Percentiles rank a stretch among this genome's conserved stretches.
Conservation (phyloP, 2,797 vertebrate genomes). For the Hydrolagus colliei region DNA sequence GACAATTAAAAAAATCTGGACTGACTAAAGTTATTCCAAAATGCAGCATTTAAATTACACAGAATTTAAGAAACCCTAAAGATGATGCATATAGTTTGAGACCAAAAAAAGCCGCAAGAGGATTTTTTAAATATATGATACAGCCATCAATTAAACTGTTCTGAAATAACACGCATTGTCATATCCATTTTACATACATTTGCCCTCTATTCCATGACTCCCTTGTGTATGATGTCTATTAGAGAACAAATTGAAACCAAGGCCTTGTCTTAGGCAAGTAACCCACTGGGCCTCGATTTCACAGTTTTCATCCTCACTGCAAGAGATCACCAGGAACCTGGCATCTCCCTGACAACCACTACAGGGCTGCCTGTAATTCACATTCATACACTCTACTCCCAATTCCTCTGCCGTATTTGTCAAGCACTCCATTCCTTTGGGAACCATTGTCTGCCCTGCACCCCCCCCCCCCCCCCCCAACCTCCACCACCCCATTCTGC, state of each 20-base stretch:
- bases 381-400: slow-evolving; percentile 57
- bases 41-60: neutral
- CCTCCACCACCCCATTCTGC: too few relatives aligned
- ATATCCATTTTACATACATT: slow-evolving; percentile 49
- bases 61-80: neutral
- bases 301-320: slow-evolving; percentile 52
- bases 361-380: slow-evolving; percentile 62
- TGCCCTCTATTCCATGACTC: slow-evolving; percentile 44
- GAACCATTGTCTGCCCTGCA: slow-evolving; percentile 41
- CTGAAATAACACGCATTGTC: slow-evolving; percentile 43
- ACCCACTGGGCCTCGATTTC: slow-evolving; percentile 55
- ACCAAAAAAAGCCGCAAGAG: neutral
- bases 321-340: slow-evolving; percentile 57
- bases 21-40: neutral
- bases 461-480: too few relatives aligned
- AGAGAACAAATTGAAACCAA: slow-evolving; percentile 41
- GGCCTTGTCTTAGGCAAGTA: slow-evolving; percentile 49
- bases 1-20: neutral
- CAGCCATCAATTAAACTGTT: slow-evolving; percentile 25
- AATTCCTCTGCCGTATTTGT: slow-evolving; percentile 52
- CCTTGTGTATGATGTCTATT: slow-evolving; percentile 38
- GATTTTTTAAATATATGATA: neutral
- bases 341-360: slow-evolving; percentile 66
- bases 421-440: slow-evolving; percentile 49
- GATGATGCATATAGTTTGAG: neutral